phyloP scores from a whole-genome alignment of 1,140 invertebrate species.

The Ruditapes philippinarum region DNA sequence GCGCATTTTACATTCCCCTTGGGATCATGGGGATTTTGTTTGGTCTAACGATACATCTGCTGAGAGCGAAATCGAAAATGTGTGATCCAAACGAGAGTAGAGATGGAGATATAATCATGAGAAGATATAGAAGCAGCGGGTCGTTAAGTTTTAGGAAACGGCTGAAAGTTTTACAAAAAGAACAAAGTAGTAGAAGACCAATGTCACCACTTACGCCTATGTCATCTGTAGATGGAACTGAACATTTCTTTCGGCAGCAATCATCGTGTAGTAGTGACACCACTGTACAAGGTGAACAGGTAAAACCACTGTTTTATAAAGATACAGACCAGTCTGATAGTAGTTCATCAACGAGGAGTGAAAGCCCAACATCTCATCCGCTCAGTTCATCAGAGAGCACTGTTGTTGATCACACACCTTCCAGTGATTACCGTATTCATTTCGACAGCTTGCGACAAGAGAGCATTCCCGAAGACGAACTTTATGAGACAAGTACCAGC shows the following conservation, averaged over 20 bases:
- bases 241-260: not conserved
- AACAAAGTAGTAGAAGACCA: not conserved
- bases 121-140: conserved; percentile 68
- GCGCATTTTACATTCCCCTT: conserved; percentile 98
- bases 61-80: conserved; percentile 77
- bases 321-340: conserved; percentile 6
- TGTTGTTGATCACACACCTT: not conserved
- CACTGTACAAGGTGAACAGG: not conserved
- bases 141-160: conserved; percentile 37
- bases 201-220: no score
- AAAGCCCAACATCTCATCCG: not conserved
- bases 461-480: conserved; percentile 46
- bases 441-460: conserved; percentile 14
- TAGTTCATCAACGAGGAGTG: conserved; percentile 4
- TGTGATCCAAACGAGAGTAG: conserved; percentile 66
- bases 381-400: not conserved
- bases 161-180: conserved; percentile 21
- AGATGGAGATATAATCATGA: conserved; percentile 74
- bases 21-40: conserved; percentile 98
- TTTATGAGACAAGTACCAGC: conserved; percentile 6
- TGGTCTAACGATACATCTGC: conserved; percentile 92
- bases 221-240: not conserved
- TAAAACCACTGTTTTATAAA: conserved; percentile 27
- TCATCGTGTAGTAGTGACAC: not conserved
- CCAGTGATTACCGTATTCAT: conserved; percentile 37